phyloP scores from a whole-genome alignment of 1,140 invertebrate genomes.

The Drosophila asahinai region DNA sequence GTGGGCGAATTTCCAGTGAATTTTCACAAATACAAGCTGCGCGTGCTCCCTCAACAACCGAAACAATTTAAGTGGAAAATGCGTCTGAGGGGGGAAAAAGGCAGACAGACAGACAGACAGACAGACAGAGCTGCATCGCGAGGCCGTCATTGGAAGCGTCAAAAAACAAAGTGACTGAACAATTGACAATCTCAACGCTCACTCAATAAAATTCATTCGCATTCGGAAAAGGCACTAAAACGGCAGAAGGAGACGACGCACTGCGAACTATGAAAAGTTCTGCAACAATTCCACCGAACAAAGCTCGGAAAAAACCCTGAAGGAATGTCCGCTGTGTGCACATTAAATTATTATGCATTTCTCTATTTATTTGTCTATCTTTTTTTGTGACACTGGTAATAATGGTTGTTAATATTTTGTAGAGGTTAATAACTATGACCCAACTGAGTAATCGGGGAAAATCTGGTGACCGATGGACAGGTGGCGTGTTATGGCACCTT shows the following conservation, averaged over 20 bases:
- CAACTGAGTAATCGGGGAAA: constrained; percentile 3
- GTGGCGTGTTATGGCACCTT: constrained; percentile 16
- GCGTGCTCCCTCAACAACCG: constrained; percentile 26
- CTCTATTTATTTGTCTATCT: not conserved
- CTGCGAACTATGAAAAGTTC: constrained; percentile 2
- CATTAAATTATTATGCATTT: constrained; percentile 41
- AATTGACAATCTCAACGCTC: constrained; percentile 34
- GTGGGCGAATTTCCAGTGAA: constrained; percentile 5
- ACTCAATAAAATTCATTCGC: constrained; percentile 51
- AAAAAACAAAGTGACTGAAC: constrained; percentile 31
- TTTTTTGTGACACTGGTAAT: constrained; percentile 20
- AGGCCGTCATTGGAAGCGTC: constrained; percentile 21
- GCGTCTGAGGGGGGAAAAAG: too few relatives aligned
- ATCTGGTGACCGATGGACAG: constrained; percentile 1
- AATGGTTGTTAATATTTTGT: constrained; percentile 20
- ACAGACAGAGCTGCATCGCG: too few relatives aligned
- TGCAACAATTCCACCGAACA: not conserved
- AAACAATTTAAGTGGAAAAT: constrained; percentile 29
- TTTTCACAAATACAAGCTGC: constrained; percentile 33
- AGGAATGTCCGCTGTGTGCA: constrained; percentile 7
- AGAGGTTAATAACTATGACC: not conserved
- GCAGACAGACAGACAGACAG: not conserved
- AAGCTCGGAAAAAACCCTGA: constrained; percentile 1
- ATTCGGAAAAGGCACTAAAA: constrained; percentile 2
- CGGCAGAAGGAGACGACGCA: not conserved